Conservation (phyloP, 2,797 vertebrate species). For the Onychomys arenicola region DNA sequence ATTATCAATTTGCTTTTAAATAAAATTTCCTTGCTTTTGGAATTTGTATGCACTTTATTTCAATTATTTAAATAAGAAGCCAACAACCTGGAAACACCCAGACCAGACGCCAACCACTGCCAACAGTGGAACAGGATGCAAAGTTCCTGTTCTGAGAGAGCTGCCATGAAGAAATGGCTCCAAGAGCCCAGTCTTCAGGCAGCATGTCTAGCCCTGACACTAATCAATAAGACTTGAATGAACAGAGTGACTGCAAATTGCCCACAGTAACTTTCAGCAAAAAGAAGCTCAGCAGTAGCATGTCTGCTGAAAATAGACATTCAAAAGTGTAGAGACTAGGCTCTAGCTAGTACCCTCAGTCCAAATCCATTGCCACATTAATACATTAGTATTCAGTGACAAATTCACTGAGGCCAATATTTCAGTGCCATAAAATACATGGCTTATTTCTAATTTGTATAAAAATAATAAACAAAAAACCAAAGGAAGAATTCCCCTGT, state of each 20-base stretch:
- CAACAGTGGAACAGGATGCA: neutral
- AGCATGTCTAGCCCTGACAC: neutral
- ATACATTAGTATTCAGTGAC: constrained; percentile 58
- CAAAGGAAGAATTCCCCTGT: constrained; percentile 12
- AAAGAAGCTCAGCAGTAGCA: neutral
- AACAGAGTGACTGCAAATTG: neutral
- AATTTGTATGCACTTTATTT: neutral
- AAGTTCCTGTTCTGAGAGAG: neutral
- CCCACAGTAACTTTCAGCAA: neutral
- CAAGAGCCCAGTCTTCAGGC: neutral
- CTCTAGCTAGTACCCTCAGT: constrained; percentile 7
- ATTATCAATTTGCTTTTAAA: neutral
- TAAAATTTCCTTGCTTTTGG: neutral
- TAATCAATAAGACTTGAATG: neutral
- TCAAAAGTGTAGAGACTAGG: constrained; percentile 20
- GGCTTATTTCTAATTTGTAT: constrained; percentile 46
- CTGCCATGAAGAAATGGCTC: neutral
- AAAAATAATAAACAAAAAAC: constrained; percentile 58
- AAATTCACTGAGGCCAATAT: constrained; percentile 53
- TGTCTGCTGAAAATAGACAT: constrained; percentile 55
- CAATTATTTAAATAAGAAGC: neutral
- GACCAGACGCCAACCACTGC: neutral
- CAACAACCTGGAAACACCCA: neutral
- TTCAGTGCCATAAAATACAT: constrained; percentile 46
- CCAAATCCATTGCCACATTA: constrained; percentile 69